These are phyloP conservation scores for Danaus plexippus DNA, from an alignment of 1,140 invertebrate species.

Conservation along the genomic window DNA sequence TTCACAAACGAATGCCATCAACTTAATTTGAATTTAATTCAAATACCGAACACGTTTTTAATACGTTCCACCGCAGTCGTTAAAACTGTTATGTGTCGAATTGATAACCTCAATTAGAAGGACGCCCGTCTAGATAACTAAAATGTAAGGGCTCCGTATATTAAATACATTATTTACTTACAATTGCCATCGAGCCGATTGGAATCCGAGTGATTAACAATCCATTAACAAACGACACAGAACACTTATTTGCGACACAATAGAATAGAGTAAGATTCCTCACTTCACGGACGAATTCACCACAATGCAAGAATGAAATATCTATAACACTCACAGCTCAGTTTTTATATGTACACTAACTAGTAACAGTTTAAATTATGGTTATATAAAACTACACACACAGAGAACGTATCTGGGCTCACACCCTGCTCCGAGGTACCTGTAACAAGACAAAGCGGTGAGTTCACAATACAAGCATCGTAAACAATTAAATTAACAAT, in stretches of 20 bases:
- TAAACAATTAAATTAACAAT: too few species aligned
- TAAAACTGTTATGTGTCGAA: too few species aligned
- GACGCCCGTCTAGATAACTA: too few species aligned
- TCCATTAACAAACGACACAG: slow-evolving; percentile 55
- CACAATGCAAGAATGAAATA: slow-evolving; percentile 31
- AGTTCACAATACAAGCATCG: not conserved
- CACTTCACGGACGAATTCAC: slow-evolving; percentile 46
- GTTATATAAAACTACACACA: slow-evolving; percentile 67
- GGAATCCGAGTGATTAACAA: slow-evolving; percentile 49
- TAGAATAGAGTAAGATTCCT: slow-evolving; percentile 45
- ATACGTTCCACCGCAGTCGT: too few species aligned
- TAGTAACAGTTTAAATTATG: slow-evolving; percentile 49
- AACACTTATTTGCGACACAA: slow-evolving; percentile 49
- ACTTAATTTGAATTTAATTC: too few species aligned
- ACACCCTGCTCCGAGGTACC: slow-evolving; percentile 67
- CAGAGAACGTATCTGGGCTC: slow-evolving; percentile 54
- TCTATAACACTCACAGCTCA: slow-evolving; percentile 20
- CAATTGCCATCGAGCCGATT: slow-evolving; percentile 47
- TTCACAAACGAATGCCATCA: too few species aligned
- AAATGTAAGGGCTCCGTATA: too few species aligned
- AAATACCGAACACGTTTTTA: too few species aligned
- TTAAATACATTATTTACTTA: slow-evolving; percentile 34
- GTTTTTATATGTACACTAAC: slow-evolving; percentile 29
- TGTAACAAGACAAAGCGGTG: slow-evolving; percentile 68
- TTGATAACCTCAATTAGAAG: too few species aligned